Base-by-base conservation (phyloP, 2,888 invertebrate species). In the Lasius fuliginosus region DNA sequence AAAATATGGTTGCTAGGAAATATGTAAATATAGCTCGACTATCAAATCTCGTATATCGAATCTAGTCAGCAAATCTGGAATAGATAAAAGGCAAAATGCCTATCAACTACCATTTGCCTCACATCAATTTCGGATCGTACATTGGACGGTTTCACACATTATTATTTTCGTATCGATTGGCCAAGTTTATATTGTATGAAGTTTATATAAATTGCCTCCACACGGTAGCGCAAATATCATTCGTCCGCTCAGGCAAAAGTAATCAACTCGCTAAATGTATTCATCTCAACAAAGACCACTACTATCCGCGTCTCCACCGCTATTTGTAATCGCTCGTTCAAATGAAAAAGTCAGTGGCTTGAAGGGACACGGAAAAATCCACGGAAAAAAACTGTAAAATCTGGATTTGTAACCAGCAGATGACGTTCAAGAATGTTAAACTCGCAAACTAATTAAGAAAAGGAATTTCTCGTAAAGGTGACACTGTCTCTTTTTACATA, bases 231-330 rank as follows among this genome's bases (percentile, higher is more conserved):
- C 15, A 68, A 69, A 77, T 69, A 68, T 68, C 56, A 12, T 79
- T 71, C 71, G 36, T 79, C 33, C 23, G 33, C 58, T 79, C 33
- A 53, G 42, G 53, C 76, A 68, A 23, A 12, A 73, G 60, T 60
- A 81, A 81, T 81, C 79, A 73, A 73, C 36, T 27, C 60, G 60
- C 71, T 73, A 73, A 81, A 81, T 73, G 73, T 81, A 73, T 81
- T 81, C 12, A 46, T 71, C 18, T 81, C 79, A 27, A 79, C 30
- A 30, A 23, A 71, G 60, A 81, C 56, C 30, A 15, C 56, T 9
- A 33, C 30, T 49, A 76, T 67, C 18, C 36, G 33, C 67, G 49
- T 67, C 12, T 40, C 23, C 27, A 36, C 49, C 36, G 40, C 71
- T 71, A 60, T 60, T 18, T 11, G 36, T 73, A 42, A 60, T 69